These are phyloP conservation scores for Caerostris darwini DNA, from an alignment of 1,140 invertebrate genomes.

Conservation along the genomic window DNA sequence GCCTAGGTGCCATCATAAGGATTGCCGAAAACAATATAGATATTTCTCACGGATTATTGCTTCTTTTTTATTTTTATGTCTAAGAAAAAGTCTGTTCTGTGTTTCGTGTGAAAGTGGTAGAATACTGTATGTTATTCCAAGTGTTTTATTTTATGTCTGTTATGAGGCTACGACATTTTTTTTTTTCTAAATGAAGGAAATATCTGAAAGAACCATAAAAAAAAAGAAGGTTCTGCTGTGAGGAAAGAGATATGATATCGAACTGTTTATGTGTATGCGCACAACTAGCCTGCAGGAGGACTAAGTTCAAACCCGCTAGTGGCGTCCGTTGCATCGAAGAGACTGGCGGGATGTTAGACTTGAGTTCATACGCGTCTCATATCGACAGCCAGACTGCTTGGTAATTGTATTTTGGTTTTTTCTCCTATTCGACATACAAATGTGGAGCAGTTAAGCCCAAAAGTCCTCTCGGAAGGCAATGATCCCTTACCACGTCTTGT, in stretches of 20 bases:
- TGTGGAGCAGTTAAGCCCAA: no score
- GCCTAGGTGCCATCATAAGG: not conserved
- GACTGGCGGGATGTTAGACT: no score
- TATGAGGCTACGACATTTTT: not conserved
- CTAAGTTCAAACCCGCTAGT: no score
- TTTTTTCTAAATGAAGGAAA: not conserved
- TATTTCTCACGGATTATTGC: slow-evolving; percentile 3
- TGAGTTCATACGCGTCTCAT: no score
- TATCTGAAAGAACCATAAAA: not conserved
- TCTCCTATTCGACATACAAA: no score
- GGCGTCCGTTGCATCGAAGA: no score
- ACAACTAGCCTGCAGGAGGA: no score
- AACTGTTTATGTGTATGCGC: no score
- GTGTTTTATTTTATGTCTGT: not conserved
- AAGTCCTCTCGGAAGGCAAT: no score
- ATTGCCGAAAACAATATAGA: slow-evolving; percentile 2
- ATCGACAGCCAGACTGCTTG: no score
- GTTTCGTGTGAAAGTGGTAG: not conserved
- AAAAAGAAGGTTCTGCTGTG: not conserved
- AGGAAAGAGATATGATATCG: not conserved
- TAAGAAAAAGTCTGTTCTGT: not conserved
- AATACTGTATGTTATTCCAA: not conserved
- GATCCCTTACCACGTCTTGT: no score
- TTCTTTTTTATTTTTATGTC: not conserved
- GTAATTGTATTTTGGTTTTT: no score